phyloP scores from a whole-genome alignment of 2,113 vertebrate genomes.

The cattle (Bos taurus) region DNA sequence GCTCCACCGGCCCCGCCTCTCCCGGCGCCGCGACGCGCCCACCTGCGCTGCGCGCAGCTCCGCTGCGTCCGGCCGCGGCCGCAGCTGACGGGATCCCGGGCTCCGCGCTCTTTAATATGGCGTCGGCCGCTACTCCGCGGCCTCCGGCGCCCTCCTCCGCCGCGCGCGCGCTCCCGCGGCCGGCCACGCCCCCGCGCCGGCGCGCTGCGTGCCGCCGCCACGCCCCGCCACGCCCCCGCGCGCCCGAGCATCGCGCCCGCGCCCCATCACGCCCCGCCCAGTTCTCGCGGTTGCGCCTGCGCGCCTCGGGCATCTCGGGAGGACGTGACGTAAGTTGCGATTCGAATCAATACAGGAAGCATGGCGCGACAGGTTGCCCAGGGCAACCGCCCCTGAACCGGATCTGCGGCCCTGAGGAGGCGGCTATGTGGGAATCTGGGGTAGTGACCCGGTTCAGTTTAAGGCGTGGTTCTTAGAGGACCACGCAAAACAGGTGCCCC shows the following conservation, averaged over 20 bases:
- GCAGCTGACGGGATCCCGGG: conserved; percentile 37
- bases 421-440: rapidly evolving
- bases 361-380: conserved; percentile 72
- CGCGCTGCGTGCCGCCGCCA: neutral
- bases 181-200: neutral
- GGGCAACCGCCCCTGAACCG: neutral
- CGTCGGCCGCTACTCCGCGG: conserved; percentile 58
- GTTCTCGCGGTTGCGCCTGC: conserved; percentile 17
- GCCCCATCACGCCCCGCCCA: conserved; percentile 18
- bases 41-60: neutral
- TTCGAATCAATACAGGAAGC: conserved; percentile 88
- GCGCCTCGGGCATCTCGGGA: conserved; percentile 84
- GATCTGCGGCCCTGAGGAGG: rapidly evolving
- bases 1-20: conserved; percentile 29
- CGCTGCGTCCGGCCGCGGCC: neutral
- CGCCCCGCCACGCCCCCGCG: neutral
- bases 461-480: neutral
- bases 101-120: conserved; percentile 72
- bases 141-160: conserved; percentile 50
- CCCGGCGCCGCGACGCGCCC: conserved; percentile 17
- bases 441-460: neutral
- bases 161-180: conserved; percentile 33
- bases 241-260: neutral
- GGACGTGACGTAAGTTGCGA: conserved; percentile 66
- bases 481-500: too few species aligned